A percentile compares a stretch with the other conserved stretches of the same genome.
These are phyloP conservation scores for Beris chalybata DNA, from an alignment of 2,888 invertebrate species.

Conservation along the genomic window DNA sequence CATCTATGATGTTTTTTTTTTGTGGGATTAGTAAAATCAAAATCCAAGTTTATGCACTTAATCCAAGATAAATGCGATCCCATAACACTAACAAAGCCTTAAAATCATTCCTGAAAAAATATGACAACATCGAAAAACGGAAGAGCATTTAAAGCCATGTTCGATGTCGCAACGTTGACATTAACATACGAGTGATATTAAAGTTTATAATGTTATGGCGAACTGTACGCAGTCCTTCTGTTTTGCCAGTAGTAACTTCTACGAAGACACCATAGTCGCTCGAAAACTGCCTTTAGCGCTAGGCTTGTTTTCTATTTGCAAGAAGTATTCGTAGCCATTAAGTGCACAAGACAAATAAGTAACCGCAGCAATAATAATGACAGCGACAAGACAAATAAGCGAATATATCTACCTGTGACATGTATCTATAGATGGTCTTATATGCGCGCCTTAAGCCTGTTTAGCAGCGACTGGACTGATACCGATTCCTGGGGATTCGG, in stretches of 20 bases:
- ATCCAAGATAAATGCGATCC: no score
- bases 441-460: no score
- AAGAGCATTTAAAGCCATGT: conserved; percentile 26
- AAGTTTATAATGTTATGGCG: conserved; percentile 13
- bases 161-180: conserved; percentile 21
- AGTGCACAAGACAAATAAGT: conserved; percentile 21
- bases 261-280: no score
- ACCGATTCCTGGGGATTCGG: no score
- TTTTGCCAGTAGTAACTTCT: not conserved
- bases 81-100: no score
- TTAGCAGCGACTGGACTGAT: no score
- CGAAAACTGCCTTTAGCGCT: not conserved
- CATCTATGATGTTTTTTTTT: no score
- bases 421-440: no score
- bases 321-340: conserved; percentile 5
- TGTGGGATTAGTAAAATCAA: no score
- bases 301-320: not conserved
- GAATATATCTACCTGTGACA: not conserved
- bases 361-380: conserved; percentile 20
- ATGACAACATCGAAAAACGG: conserved; percentile 2
- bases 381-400: conserved; percentile 24
- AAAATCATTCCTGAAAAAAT: no score
- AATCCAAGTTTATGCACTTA: no score
- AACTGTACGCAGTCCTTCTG: conserved; percentile 16
- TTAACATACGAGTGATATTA: conserved; percentile 28